These are phyloP conservation scores for Prosopocoilus inquinatus DNA, from an alignment of 2,888 invertebrate species.

Conservation along the genomic window DNA sequence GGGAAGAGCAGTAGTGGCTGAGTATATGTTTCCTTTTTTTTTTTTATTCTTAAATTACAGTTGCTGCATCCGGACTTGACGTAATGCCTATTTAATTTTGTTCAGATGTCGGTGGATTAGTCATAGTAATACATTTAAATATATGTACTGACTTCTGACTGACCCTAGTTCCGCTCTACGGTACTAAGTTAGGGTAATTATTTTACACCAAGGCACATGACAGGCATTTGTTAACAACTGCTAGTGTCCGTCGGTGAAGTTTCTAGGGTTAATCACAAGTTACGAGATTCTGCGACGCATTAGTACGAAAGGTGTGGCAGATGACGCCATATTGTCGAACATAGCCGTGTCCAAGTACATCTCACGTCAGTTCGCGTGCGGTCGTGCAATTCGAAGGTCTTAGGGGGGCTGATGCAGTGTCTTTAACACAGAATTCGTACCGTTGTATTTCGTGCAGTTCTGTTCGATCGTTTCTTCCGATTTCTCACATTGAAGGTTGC, in stretches of 20 bases:
- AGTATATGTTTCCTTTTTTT: neutral
- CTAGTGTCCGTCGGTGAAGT: too few species aligned
- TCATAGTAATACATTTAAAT: neutral
- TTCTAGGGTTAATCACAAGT: neutral
- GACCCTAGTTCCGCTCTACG: too few species aligned
- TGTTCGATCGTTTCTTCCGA: too few species aligned
- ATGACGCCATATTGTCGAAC: slow-evolving; percentile 48
- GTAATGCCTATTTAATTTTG: slow-evolving; percentile 10
- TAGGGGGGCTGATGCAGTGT: too few species aligned
- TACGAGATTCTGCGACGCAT: slow-evolving; percentile 40
- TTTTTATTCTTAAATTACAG: slow-evolving; percentile 8
- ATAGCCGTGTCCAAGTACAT: slow-evolving; percentile 23
- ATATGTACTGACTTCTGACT: too few species aligned
- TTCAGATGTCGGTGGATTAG: slow-evolving; percentile 13
- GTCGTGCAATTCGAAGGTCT: neutral
- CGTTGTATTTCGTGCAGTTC: too few species aligned
- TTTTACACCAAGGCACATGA: too few species aligned
- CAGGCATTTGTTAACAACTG: too few species aligned
- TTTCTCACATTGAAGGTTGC: too few species aligned
- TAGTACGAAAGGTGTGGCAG: slow-evolving; percentile 48
- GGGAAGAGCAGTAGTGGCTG: neutral
- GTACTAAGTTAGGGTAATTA: too few species aligned
- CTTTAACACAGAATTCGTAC: too few species aligned
- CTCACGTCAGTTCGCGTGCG: slow-evolving; percentile 12
- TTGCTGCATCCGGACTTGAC: slow-evolving; percentile 10